Evolutionary conservation across 2,888 invertebrate genomes (phyloP).

Genomic region (Macrosoma leucophasiata): DNA sequence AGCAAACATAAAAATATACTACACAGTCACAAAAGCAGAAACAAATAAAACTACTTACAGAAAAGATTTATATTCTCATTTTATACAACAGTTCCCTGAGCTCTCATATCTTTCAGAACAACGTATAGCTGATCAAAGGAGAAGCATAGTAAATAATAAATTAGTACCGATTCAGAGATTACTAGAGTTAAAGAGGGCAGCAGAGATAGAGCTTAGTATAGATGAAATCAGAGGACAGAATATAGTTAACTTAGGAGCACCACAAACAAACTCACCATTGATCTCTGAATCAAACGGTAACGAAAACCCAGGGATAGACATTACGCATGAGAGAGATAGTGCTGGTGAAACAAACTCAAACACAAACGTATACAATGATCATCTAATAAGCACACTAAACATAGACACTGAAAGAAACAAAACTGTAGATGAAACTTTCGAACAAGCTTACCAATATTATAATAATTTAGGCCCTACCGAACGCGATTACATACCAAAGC

Average conservation of each 20-base stretch:
- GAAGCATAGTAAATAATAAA: conserved; percentile 16
- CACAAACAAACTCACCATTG: too few relatives aligned
- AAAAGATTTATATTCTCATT: conserved; percentile 11
- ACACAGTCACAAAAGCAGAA: conserved; percentile 14
- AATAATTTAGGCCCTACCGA: conserved; percentile 3
- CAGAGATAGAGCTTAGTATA: conserved; percentile 1
- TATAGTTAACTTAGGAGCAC: too few relatives aligned
- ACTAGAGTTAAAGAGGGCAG: conserved; percentile 5
- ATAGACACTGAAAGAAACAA: neutral
- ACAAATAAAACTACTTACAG: conserved; percentile 15
- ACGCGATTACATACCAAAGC: conserved; percentile 10
- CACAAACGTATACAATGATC: neutral
- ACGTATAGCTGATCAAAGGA: conserved; percentile 17
- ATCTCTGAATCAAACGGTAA: too few relatives aligned
- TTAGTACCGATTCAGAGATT: conserved; percentile 6
- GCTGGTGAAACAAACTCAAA: neutral
- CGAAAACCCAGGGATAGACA: too few relatives aligned
- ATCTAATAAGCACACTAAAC: too few relatives aligned
- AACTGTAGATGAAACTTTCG: conserved; percentile 1
- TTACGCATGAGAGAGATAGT: neutral
- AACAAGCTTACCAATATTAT: neutral
- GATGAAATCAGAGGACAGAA: too few relatives aligned
- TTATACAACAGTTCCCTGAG: conserved; percentile 12
- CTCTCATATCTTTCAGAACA: conserved; percentile 16
- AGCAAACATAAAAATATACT: conserved; percentile 13